Conservation (phyloP, 2,888 invertebrate genomes). For the Megamerina dolium region DNA sequence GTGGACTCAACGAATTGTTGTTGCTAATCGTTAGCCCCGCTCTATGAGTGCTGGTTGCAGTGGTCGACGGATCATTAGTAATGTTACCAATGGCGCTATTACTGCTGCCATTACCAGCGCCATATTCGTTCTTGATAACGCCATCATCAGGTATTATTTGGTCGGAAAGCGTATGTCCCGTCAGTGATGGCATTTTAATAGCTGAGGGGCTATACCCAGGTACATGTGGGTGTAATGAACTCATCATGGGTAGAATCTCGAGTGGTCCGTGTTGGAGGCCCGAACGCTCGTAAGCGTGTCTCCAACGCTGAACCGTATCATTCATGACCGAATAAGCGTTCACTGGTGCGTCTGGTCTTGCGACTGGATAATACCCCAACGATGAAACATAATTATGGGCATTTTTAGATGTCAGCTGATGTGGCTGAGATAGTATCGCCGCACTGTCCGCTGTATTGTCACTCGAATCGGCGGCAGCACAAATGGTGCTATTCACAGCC, state of each 20-base stretch:
- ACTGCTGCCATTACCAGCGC: slow-evolving; percentile 9
- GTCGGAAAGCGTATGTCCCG: slow-evolving; percentile 19
- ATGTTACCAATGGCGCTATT: slow-evolving; percentile 6
- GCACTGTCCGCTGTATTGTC: slow-evolving; percentile 54
- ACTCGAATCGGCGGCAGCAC: slow-evolving; percentile 70
- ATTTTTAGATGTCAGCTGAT: neutral
- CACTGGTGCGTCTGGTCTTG: slow-evolving; percentile 44
- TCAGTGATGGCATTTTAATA: slow-evolving; percentile 13
- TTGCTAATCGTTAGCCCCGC: slow-evolving; percentile 22
- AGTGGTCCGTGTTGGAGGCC: neutral
- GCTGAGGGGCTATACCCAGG: neutral
- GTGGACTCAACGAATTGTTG: slow-evolving; percentile 46
- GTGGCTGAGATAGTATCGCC: no score
- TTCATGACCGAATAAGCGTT: slow-evolving; percentile 34
- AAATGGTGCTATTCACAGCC: slow-evolving; percentile 49
- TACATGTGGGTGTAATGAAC: neutral
- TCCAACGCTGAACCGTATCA: slow-evolving; percentile 14
- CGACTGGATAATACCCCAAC: slow-evolving; percentile 9
- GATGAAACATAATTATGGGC: neutral
- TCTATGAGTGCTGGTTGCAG: slow-evolving; percentile 16
- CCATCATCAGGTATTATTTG: neutral
- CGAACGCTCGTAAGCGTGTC: slow-evolving; percentile 23
- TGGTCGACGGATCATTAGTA: slow-evolving; percentile 5
- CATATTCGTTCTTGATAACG: slow-evolving; percentile 15
- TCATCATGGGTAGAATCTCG: neutral